A percentile compares a stretch with the other conserved stretches of the same genome.
Evolutionary conservation across 2,888 invertebrate species (phyloP).

Genomic region (Acanthoscelides obtectus): DNA sequence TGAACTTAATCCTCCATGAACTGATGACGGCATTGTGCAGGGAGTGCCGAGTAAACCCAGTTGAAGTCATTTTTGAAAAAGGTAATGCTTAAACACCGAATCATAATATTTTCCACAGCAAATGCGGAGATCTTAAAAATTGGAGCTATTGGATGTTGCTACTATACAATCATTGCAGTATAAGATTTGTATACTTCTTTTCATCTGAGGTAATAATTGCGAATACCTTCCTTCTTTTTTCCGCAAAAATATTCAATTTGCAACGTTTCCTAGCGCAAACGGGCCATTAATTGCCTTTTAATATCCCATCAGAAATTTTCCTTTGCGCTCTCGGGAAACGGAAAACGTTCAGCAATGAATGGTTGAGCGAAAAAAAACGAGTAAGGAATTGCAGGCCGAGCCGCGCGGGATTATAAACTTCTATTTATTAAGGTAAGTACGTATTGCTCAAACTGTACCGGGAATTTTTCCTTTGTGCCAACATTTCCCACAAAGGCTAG

Average conservation of each 20-base stretch:
- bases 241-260: neutral
- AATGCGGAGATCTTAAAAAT: too few relatives aligned
- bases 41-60: too few relatives aligned
- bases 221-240: neutral
- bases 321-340: neutral
- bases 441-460: neutral
- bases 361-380: neutral
- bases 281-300: neutral
- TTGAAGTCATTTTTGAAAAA: too few relatives aligned
- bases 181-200: neutral
- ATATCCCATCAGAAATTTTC: neutral
- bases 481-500: neutral
- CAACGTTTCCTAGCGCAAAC: neutral
- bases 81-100: too few relatives aligned
- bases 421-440: neutral
- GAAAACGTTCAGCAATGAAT: neutral
- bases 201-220: neutral
- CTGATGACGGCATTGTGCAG: too few relatives aligned
- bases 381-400: neutral
- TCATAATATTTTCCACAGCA: too few relatives aligned
- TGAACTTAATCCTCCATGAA: too few relatives aligned
- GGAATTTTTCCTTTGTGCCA: neutral
- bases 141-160: too few relatives aligned
- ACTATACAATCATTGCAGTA: neutral
- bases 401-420: neutral